Evolutionary conservation across 2,113 vertebrate genomes (phyloP).

Genomic region (Myxocyprinus asiaticus): DNA sequence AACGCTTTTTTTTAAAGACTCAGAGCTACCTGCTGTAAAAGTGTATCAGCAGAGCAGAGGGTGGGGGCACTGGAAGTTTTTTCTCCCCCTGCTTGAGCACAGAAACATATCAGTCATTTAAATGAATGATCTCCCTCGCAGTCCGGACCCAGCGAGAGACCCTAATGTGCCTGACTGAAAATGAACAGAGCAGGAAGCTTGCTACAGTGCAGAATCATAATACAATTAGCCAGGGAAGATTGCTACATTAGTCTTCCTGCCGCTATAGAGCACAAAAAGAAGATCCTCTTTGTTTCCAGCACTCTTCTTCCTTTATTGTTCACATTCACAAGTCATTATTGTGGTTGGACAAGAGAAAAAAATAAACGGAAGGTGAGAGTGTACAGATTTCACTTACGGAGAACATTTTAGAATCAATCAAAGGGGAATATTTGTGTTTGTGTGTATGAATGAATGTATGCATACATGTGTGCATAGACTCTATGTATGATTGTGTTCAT

Average conservation of each 20-base stretch:
- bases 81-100: constrained; percentile 29
- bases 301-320: constrained; percentile 32
- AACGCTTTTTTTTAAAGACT: too few relatives aligned
- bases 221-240: constrained; percentile 64
- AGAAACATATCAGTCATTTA: constrained; percentile 63
- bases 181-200: constrained; percentile 63
- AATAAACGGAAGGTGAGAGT: constrained; percentile 1
- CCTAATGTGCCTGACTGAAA: constrained; percentile 64
- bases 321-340: constrained; percentile 14
- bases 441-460: neutral
- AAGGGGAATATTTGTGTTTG: neutral
- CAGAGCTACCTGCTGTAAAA: constrained; percentile 16
- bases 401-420: neutral
- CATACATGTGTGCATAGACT: neutral
- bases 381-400: neutral
- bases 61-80: constrained; percentile 44
- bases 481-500: neutral
- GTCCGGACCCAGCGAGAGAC: constrained; percentile 58
- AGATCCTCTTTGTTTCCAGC: constrained; percentile 37
- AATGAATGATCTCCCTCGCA: constrained; percentile 59
- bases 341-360: constrained; percentile 15
- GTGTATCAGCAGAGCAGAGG: constrained; percentile 15
- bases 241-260: constrained; percentile 63
- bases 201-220: constrained; percentile 63
- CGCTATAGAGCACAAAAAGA: constrained; percentile 57